phyloP scores from a whole-genome alignment of 2,113 vertebrate species.

The Oryzias woworae region DNA sequence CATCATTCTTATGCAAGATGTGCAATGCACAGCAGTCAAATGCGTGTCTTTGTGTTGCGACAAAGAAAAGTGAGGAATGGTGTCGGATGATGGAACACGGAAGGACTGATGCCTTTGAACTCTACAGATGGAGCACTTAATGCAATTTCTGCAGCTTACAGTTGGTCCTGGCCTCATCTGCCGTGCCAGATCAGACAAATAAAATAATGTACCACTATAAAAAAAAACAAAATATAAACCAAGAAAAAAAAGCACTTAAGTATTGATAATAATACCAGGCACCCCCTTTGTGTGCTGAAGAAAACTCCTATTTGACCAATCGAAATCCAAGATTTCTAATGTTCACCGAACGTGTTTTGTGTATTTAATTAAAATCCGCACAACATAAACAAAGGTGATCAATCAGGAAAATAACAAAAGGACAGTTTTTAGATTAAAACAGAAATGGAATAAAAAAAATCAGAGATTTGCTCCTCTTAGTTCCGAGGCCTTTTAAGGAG shows the following conservation, averaged over 20 bases:
- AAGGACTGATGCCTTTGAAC: conserved; percentile 48
- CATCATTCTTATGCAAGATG: not conserved
- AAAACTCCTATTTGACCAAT: too few species aligned
- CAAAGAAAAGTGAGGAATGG: conserved; percentile 37
- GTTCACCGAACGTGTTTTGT: too few species aligned
- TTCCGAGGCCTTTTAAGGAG: conserved; percentile 64
- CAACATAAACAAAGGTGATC: conserved; percentile 5
- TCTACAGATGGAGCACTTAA: conserved; percentile 74
- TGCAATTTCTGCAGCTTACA: conserved; percentile 74
- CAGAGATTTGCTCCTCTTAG: conserved; percentile 54
- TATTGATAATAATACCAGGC: conserved; percentile 27
- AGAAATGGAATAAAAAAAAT: conserved; percentile 55
- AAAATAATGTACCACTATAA: conserved; percentile 64
- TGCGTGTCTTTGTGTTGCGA: conserved; percentile 22
- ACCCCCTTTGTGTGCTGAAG: not conserved
- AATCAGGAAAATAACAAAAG: conserved; percentile 3
- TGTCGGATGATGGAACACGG: conserved; percentile 52
- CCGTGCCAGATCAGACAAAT: conserved; percentile 67
- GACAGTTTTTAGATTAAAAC: conserved; percentile 40
- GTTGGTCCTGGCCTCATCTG: conserved; percentile 70
- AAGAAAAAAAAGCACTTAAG: not conserved
- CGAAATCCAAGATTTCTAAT: too few species aligned
- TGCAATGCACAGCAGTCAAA: not conserved
- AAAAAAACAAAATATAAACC: conserved; percentile 26
- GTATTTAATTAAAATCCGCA: conserved; percentile 4